Conservation (phyloP, 2,888 invertebrate genomes). For the Antitype chi region DNA sequence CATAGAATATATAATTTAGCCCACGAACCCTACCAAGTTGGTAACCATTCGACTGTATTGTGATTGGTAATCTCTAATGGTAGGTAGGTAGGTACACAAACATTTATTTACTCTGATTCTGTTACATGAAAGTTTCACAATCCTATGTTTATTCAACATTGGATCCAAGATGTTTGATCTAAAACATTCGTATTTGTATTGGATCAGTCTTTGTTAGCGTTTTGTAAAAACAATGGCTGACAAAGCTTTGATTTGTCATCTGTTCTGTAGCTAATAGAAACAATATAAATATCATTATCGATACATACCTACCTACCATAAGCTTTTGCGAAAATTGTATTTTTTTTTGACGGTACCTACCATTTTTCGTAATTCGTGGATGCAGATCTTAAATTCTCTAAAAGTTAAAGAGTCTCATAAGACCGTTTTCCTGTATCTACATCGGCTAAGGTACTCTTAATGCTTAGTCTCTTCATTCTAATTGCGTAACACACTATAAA, state of each 20-base stretch:
- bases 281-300: background rate
- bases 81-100: no score
- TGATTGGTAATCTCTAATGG: background rate
- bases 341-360: no score
- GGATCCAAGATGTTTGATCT: constrained; percentile 15
- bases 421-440: no score
- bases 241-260: background rate
- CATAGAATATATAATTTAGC: no score
- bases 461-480: no score
- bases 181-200: constrained; percentile 1
- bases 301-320: background rate
- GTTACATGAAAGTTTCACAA: background rate
- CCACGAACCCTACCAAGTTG: no score
- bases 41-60: background rate
- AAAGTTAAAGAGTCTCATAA: no score
- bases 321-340: no score
- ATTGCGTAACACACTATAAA: no score
- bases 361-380: no score
- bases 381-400: no score
- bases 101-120: background rate
- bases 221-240: constrained; percentile 8
- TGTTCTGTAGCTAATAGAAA: background rate
- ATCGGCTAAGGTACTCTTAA: no score
- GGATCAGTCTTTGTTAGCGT: background rate
- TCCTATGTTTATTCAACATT: constrained; percentile 14